Base-by-base conservation (phyloP, 2,113 vertebrate species). In the Aspidoscelis tigris region DNA sequence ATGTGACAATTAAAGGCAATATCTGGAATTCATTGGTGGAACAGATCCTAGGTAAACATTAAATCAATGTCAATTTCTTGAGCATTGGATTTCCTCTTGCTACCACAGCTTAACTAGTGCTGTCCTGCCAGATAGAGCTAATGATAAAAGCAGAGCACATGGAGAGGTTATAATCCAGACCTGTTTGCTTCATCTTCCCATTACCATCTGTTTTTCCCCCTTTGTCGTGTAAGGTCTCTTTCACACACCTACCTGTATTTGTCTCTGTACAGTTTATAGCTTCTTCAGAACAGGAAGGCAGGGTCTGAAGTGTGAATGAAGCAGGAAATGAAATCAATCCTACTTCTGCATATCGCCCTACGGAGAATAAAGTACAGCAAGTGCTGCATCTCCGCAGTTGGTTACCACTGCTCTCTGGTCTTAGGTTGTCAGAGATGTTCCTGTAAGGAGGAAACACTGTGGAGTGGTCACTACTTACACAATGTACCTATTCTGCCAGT, bases 11-110 rank as follows among this genome's bases (percentile, higher is more conserved):
- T 91, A 93, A 93, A 93, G 92, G 92, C 95, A 95, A 96, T 96
- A 97, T 97, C 96, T 98, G 97, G 95, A 96, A 95, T 90, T 96
- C 91, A 96, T 97, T 94, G 90, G 87, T 81, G 85, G 95, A 93
- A 82, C 91, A 95, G 94, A 93, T 95, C 93, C 93, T 93, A 95
- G 91, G 93, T 93, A 95, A 95, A 95, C 93, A 95, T 83, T 92
- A 91, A 93, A 90, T 93, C 90, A 93, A 93, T 84, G 93, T 93
- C 91, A 93, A 95, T 95, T 96, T 95, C 95, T 94, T 93, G 88
- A 89, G 89, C 89, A 71, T 86, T 95, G 92, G 92, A 94, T 95
- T 95, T 94, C 94, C 94, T 95, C 91, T 90, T 89, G 90, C 94
- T 95, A 93, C 95, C 89, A 93, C 88, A 74, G 86, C 86, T 91